Evolutionary conservation across 2,888 invertebrate species (phyloP), one percentile per base, ranked within the genome.

Genomic region (Stenchaetothrips biformis): DNA sequence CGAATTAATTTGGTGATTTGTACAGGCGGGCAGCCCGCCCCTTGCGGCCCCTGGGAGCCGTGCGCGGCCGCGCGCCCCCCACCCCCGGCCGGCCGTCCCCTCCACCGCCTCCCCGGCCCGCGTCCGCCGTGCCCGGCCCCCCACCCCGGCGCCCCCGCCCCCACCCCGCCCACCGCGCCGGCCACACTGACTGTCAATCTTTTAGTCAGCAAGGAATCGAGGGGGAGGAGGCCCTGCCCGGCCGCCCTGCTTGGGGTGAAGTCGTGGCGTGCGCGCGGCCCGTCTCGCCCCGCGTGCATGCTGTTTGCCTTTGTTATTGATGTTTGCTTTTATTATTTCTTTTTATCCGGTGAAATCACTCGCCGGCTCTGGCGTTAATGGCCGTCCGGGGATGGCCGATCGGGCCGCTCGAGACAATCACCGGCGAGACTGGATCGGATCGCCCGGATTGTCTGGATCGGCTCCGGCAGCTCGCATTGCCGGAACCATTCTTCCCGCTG

Each of bases 1-100:
- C 13, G 67, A 74, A 74, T 74, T 74, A 74, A 74, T 74, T 74
- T 74, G 67, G 67, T 74, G 67, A 74, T 74, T 74, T 74, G 67
- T 74, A 21, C 18, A 18, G 59, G 59, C 59, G 13, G 59, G 59
- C 37, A 37, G 37, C 18, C 59, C 13, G 4, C 59, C 59, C 59
- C 59, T 59, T 16, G 18, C 59, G 59, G 59, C 13, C 59, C 59
- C 59, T 25, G 67, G 67, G 67, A 21, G 67, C 25, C 21, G 67
- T 74, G 67, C 25, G 37, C 25, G 67, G 67, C 67, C 25, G 67
- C 0, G 67, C 21, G 21, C 67, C 67, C 9, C 25, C 67, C 67
- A 21, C n/a, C 21, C 21, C n/a, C 21, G n/a, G 9, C 67, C 53
- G 16, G 13, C 53, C 53, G 9, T 16, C 67, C n/a, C 67, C 21